Conservation (phyloP, 2,888 invertebrate genomes). For the Kuschelorhynchus macadamiae region DNA sequence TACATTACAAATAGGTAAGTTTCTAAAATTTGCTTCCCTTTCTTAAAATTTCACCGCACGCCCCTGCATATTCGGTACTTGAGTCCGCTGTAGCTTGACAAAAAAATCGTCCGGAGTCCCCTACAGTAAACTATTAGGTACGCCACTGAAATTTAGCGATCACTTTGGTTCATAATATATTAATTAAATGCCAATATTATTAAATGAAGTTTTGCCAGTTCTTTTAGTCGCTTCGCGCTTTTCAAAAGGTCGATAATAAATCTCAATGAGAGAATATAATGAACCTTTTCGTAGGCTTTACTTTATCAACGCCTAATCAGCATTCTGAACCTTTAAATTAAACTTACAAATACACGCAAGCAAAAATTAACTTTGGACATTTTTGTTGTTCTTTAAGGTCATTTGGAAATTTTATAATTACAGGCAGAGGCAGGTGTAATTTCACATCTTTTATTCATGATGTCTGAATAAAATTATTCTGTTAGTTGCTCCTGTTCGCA, state of each 20-base stretch:
- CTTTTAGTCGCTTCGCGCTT: slow-evolving; percentile 27
- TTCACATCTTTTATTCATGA: too few species aligned
- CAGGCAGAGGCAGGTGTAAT: too few species aligned
- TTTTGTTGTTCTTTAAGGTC: slow-evolving; percentile 29
- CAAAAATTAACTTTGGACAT: slow-evolving; percentile 37
- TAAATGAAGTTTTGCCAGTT: slow-evolving; percentile 14
- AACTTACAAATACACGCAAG: slow-evolving; percentile 37
- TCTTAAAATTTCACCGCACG: too few species aligned
- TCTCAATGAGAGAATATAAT: slow-evolving; percentile 44
- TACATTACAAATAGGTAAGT: too few species aligned
- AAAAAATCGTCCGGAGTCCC: too few species aligned
- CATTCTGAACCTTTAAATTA: slow-evolving; percentile 43
- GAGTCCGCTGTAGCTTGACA: too few species aligned
- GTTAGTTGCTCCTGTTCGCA: too few species aligned
- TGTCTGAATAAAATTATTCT: too few species aligned
- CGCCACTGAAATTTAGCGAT: too few species aligned
- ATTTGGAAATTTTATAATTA: not conserved
- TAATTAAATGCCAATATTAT: slow-evolving; percentile 41
- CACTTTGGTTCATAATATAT: slow-evolving; percentile 5
- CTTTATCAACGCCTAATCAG: slow-evolving; percentile 50
- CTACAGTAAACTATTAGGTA: too few species aligned
- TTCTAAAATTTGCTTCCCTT: too few species aligned
- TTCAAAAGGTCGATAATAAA: slow-evolving; percentile 44
- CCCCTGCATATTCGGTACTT: too few species aligned
- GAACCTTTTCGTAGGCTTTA: slow-evolving; percentile 44